Evolutionary conservation across 1,140 invertebrate genomes (phyloP).

Genomic region (Cyrtorhinus lividipennis): DNA sequence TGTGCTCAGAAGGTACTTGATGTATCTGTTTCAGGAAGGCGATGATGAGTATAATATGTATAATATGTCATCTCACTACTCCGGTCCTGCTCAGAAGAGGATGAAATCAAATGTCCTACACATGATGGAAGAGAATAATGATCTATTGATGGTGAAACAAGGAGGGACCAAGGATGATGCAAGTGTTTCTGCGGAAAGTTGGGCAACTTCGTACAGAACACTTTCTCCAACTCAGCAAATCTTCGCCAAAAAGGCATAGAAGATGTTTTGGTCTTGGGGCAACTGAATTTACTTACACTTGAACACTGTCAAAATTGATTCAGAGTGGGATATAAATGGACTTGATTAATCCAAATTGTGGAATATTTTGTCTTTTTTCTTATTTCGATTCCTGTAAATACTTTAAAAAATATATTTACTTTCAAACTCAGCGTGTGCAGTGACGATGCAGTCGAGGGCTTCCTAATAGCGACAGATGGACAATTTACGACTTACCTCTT

Average conservation of each 20-base stretch:
- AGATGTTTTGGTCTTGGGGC: conserved; percentile 1
- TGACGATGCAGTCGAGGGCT: no score
- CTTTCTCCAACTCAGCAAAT: neutral
- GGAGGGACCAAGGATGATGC: neutral
- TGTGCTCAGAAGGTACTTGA: no score
- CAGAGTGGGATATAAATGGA: neutral
- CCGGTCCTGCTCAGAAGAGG: neutral
- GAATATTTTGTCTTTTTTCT: neutral
- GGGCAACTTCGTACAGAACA: neutral
- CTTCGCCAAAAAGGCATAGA: conserved; percentile 1
- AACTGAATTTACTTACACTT: neutral
- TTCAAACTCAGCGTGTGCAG: no score
- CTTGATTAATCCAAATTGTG: neutral
- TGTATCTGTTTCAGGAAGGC: neutral
- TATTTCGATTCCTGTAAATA: neutral
- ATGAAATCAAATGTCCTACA: neutral
- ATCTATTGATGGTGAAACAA: neutral
- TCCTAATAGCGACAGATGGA: no score
- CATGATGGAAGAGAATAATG: neutral
- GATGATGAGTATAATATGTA: neutral
- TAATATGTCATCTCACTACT: neutral
- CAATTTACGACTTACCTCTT: no score
- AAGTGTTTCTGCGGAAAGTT: conserved; percentile 4
- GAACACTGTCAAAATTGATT: neutral
- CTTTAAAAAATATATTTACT: neutral